Base-by-base conservation (phyloP, 2,888 invertebrate genomes). In the Eustalomyia histrio region DNA sequence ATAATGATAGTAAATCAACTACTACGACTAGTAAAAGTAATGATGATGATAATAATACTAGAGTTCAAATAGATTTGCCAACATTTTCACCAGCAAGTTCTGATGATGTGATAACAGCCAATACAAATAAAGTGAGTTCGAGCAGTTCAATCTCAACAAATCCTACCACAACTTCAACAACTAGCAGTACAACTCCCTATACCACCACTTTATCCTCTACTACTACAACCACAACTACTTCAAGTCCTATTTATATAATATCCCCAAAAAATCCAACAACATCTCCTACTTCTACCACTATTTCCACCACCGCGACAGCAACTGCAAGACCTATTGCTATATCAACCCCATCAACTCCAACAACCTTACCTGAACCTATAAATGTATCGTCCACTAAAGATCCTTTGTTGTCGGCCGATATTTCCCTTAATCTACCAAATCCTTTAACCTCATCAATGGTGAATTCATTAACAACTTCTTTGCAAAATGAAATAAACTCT, bases 1-100 rank as follows among this genome's bases (percentile, higher is more conserved):
- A 76, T 14, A 78, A 64, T 83, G 91, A 91, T 81, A 65, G 53
- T 33, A 71, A 47, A 12, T 63, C 71, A 1, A 71, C 63, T 58
- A 91, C 90, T 71, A 29, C 47, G 4, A 75, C 50, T n/a, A 57
- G 33, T 24, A 60, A 12, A 21, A 52, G 12, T 21, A 79, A 50
- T 53, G 78, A 78, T 24, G 83, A 78, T 63, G 84, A 85, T 18
- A 90, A 89, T 68, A 91, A 91, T 78, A 89, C 92, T 39, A 91
- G 91, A 82, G 92, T 94, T 39, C 92, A 92, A 87, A 92, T 94
- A 74, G 92, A 93, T 35, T 90, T 94, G 76, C 94, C 94, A 43
- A 94, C 94, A 21, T 94, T 92, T 90, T 92, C 93, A 35, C 93
- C 94, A 67, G 94, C 82, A 35, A 65, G 84, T 80, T 79, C 80